Percentiles rank a stretch among this genome's conserved stretches.
Conservation (phyloP, 2,113 vertebrate species). For the Talpa occidentalis region DNA sequence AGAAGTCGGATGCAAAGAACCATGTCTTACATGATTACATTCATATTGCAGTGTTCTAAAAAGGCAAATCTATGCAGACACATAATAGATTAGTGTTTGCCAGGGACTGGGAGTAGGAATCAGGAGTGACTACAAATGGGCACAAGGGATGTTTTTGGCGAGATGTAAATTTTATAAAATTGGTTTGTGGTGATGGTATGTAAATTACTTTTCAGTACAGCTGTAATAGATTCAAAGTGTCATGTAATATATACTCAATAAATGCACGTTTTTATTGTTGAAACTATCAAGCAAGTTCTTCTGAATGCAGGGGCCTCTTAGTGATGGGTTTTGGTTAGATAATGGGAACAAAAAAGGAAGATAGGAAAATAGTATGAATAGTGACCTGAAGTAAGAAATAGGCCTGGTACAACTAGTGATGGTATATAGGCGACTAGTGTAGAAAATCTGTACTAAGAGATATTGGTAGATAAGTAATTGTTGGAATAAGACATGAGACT, state of each 20-base stretch:
- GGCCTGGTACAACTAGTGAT: neutral
- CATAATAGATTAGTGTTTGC: neutral
- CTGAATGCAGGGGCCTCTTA: slow-evolving; percentile 23
- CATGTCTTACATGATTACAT: neutral
- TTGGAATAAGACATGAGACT: neutral
- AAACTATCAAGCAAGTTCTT: slow-evolving; percentile 7
- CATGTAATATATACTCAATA: slow-evolving; percentile 29
- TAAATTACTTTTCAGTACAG: neutral
- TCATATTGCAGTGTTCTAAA: neutral
- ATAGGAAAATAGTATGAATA: neutral
- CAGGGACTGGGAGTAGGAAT: neutral
- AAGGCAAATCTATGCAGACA: neutral
- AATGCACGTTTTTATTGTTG: slow-evolving; percentile 17
- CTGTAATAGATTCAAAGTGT: neutral
- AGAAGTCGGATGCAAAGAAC: neutral
- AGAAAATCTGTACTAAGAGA: neutral
- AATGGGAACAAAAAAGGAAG: neutral
- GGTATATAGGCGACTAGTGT: neutral
- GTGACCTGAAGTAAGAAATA: neutral
- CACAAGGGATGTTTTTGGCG: neutral
- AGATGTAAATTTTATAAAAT: slow-evolving; percentile 6
- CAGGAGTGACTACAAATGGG: neutral
- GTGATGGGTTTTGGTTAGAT: neutral
- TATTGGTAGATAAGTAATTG: neutral
- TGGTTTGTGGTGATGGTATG: neutral